Base-by-base conservation (phyloP, 2,113 vertebrate species). In the Thamnaconus septentrionalis region DNA sequence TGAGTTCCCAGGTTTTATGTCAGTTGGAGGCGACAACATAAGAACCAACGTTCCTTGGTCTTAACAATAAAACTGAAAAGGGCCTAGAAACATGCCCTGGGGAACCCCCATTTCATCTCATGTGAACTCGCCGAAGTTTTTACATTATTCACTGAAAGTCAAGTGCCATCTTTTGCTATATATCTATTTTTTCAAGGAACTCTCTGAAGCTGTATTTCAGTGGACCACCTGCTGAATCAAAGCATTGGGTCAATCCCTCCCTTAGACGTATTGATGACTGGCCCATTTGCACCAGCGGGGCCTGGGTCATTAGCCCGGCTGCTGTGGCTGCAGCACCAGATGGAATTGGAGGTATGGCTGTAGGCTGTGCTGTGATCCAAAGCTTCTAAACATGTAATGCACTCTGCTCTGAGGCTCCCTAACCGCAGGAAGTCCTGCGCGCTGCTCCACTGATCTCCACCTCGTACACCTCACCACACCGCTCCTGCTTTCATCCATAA, bases 351-450 rank as follows among this genome's bases (percentile, higher is more conserved):
- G 71, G 71, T 66, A 71, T 82, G 75, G 75, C 86, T 85, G 62
- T 74, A 77, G 81, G 87, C 81, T 79, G 69, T 51, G 41, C 80
- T 88, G 77, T 86, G 85, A 88, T 88, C 80, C 81, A 56, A 71
- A 76, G 75, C 87, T 73, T 87, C 81, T 82, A 73, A 83, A 84
- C 77, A 78, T 70, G 67, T 80, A 79, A 84, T 76, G 78, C 69
- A 72, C 64, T 76, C 74, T 75, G 78, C 75, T 84, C 69, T 55
- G 85, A 85, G 75, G 71, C 59, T 85, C 83, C 61, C 79, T 67
- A 73, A 84, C 86, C 79, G 63, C 85, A 81, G 78, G 84, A 85
- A 81, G 76, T 72, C 81, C 53, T 76, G 73, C 75, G 71, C 66
- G 74, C 78, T 77, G 62, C 47, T 62, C 82, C 61, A 84, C 66